Conservation (phyloP, 2,113 vertebrate species). For the Myrmophylax atrothorax region DNA sequence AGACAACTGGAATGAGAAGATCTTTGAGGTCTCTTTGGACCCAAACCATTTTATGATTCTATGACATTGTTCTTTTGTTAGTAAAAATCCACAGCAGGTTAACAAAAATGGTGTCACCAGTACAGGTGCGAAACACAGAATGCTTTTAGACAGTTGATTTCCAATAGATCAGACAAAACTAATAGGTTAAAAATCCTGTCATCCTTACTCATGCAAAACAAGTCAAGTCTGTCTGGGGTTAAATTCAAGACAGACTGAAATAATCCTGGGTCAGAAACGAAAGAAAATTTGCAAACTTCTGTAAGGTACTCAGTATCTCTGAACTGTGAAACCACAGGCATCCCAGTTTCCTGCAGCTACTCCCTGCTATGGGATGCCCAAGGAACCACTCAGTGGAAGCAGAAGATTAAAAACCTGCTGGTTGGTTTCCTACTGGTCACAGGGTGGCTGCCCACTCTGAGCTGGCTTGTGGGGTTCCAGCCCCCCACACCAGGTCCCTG, state of each 20-base stretch:
- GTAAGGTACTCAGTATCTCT: not conserved
- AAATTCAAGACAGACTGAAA: not conserved
- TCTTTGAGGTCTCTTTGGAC: not conserved
- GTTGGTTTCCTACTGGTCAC: not conserved
- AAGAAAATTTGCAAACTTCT: not conserved
- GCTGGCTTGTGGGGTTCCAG: not conserved
- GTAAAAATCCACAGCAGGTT: not conserved
- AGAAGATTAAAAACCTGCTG: not conserved
- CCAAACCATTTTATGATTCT: not conserved
- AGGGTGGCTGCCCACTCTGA: not conserved
- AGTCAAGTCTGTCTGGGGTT: not conserved
- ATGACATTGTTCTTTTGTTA: not conserved
- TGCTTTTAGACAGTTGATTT: not conserved
- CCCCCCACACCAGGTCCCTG: not conserved
- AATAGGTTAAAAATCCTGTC: not conserved
- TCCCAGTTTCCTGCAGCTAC: not conserved
- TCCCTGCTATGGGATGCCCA: accelerated
- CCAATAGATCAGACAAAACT: not conserved
- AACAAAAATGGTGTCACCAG: not conserved
- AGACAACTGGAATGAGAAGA: not conserved
- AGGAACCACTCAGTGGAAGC: not conserved
- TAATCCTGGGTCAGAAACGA: not conserved
- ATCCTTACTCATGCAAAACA: not conserved
- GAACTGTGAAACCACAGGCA: not conserved
- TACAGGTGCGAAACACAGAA: not conserved